Percentiles rank a stretch among this genome's conserved stretches.
Evolutionary conservation across 2,888 invertebrate genomes (phyloP).

Genomic region (Steinernema hermaphroditum): DNA sequence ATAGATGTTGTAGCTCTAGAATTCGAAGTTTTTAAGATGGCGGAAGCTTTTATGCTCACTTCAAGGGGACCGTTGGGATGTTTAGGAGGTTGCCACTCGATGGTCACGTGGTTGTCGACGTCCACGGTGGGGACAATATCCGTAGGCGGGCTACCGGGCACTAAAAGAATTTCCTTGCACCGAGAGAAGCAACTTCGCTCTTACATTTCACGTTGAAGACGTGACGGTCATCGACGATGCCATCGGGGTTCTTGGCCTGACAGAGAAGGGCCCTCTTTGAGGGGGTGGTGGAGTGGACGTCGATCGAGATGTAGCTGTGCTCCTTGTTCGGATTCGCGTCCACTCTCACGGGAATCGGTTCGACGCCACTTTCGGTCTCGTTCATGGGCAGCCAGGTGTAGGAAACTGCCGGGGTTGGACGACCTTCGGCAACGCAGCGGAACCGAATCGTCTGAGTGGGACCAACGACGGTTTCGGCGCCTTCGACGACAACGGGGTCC

Average conservation of each 20-base stretch:
- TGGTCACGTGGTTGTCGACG: slow-evolving; percentile 62
- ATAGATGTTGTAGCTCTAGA: slow-evolving; percentile 62
- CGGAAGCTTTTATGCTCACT: slow-evolving; percentile 35
- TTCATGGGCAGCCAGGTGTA: slow-evolving; percentile 65
- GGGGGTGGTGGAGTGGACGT: slow-evolving; percentile 57
- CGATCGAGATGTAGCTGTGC: slow-evolving; percentile 59
- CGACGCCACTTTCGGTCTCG: slow-evolving; percentile 32
- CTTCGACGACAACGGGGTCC: slow-evolving; percentile 51
- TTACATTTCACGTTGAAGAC: slow-evolving; percentile 60
- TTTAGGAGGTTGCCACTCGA: slow-evolving; percentile 61
- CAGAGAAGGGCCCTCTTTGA: slow-evolving; percentile 59
- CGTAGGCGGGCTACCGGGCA: slow-evolving; percentile 62
- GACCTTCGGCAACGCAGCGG: slow-evolving; percentile 64
- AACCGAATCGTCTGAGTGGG: slow-evolving; percentile 62
- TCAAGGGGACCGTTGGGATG: slow-evolving; percentile 63
- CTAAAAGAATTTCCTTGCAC: too few species aligned
- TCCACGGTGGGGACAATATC: slow-evolving; percentile 58
- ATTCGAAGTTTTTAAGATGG: not conserved
- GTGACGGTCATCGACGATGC: slow-evolving; percentile 57
- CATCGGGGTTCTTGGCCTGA: slow-evolving; percentile 64
- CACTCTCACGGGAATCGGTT: slow-evolving; percentile 30
- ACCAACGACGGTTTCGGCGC: slow-evolving; percentile 54
- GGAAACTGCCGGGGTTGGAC: slow-evolving; percentile 62
- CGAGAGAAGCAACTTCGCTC: slow-evolving; percentile 27
- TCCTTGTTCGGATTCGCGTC: slow-evolving; percentile 46